A percentile compares a stretch with the other conserved stretches of the same genome.
Evolutionary conservation across 2,797 vertebrate species (phyloP).

Genomic region (Heliangelus exortis): DNA sequence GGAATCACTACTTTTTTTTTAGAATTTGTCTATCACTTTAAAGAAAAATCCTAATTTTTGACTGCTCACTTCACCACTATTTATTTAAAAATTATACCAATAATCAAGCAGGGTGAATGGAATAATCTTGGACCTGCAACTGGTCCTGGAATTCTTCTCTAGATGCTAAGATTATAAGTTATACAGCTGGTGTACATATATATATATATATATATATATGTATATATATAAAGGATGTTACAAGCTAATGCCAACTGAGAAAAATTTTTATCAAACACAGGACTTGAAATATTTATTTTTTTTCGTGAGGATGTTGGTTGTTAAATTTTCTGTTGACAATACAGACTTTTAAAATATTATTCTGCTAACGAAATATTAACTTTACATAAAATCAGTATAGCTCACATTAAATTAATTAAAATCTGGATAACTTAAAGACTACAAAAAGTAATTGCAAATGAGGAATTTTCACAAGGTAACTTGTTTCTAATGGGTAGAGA

Average conservation of each 20-base stretch:
- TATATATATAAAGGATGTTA: not conserved
- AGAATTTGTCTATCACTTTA: not conserved
- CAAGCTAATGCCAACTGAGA: not conserved
- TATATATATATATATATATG: not conserved
- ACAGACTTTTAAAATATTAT: not conserved
- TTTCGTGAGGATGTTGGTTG: not conserved
- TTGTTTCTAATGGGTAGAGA: not conserved
- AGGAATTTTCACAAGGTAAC: not conserved
- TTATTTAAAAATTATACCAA: not conserved
- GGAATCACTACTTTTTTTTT: not conserved
- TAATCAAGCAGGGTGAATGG: not conserved
- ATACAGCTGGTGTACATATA: not conserved
- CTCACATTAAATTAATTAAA: not conserved
- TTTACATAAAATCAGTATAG: not conserved
- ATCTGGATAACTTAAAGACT: not conserved
- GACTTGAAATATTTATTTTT: not conserved
- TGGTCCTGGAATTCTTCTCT: not conserved
- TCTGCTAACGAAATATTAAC: not conserved
- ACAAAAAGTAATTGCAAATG: not conserved
- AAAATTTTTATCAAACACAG: not conserved
- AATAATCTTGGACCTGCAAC: not conserved
- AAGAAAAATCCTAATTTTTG: not conserved
- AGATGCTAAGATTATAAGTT: not conserved
- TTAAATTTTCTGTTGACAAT: not conserved
- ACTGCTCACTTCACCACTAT: accelerated